Base-by-base conservation (phyloP, 2,113 vertebrate genomes). In the Stigmatopora argus region DNA sequence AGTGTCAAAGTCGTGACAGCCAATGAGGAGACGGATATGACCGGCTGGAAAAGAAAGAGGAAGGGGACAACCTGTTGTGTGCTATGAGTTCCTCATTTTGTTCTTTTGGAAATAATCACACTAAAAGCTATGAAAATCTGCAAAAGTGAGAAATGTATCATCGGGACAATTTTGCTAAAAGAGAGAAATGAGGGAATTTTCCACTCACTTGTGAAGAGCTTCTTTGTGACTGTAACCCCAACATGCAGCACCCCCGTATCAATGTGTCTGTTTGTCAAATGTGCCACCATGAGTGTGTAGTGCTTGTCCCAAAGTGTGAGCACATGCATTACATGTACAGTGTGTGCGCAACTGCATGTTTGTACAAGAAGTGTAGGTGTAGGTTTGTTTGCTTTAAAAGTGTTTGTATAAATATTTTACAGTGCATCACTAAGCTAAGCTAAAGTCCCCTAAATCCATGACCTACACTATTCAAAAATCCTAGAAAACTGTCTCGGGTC, bases 1-100 rank as follows among this genome's bases (percentile, higher is more conserved):
- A 94, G 65, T 98, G 96, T 85, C 93, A 93, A 78, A 92, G 91
- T 82, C 70, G 90, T 81, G 94, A 96, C 84, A 94, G 86, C 80
- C 93, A 95, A 80, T 98, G 92, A 93, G 82, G 70, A 68, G 73
- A 77, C 14, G 46, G 65, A 70, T 18, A 65, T 17, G 71, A 75
- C 44, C 23, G 66, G 82, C n/a, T 21, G 71, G 71, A 70, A 79
- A n/a, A 17, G 15, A 52, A 79, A 81, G 83, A 71, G 52, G 56
- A 35, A 41, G 26, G 70, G 73, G 45, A 81, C 73, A 79, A 69
- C 82, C 82, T 78, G 75, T 76, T 76, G 71, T 68, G 74, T 71
- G 72, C 78, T 82, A 73, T 70, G 77, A 77, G 66, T 78, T 61
- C 71, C 69, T 77, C 78, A 67, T 56, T 78, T 63, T 70, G 78